Base-by-base conservation (phyloP, 1,140 invertebrate species). In the Sitobion miscanthi region DNA sequence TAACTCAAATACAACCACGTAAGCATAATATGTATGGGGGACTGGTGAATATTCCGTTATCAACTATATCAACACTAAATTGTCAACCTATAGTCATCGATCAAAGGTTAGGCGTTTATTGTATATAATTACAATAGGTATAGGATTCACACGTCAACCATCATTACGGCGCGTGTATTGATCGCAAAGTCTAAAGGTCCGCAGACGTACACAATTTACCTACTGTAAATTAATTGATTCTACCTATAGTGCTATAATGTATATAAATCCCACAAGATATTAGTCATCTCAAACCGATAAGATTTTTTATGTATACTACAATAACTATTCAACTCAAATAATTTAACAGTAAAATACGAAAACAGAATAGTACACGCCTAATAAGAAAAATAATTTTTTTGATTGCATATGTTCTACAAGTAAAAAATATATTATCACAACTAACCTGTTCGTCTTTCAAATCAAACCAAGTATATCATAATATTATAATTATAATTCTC, bases 81-180 rank as follows among this genome's bases (percentile, higher is more conserved):
- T 77, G 62, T 77, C 30, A 77, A n/a, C 62, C 62, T 77, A 77
- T 35, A n/a, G 62, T 77, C 62, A 77, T 77, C 62, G 62, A 77
- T 77, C 62, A 77, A 77, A 77, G 62, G 62, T 77, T 35, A 35
- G 14, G n/a, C 62, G n/a, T 77, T n/a, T 30, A 77, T 77, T 77
- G 62, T 77, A 77, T n/a, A 54, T 21, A n/a, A 77, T n/a, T 77
- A 77, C 62, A 77, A 77, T 30, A n/a, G 30, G 62, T 77, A 77
- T 77, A 77, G 62, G 62, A 77, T n/a, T 77, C n/a, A 77, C 62
- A 20, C 62, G 62, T 77, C 30, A 77, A 77, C 30, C 4, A 69
- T 69, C 30, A 77, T 77, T n/a, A 77, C 5, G 14, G 14, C 30
- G 62, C 14, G 30, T n/a, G 62, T 77, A 77, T 77, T 77, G 62